These are phyloP conservation scores for Salminus brasiliensis DNA, from an alignment of 2,113 vertebrate genomes.

Conservation along the genomic window DNA sequence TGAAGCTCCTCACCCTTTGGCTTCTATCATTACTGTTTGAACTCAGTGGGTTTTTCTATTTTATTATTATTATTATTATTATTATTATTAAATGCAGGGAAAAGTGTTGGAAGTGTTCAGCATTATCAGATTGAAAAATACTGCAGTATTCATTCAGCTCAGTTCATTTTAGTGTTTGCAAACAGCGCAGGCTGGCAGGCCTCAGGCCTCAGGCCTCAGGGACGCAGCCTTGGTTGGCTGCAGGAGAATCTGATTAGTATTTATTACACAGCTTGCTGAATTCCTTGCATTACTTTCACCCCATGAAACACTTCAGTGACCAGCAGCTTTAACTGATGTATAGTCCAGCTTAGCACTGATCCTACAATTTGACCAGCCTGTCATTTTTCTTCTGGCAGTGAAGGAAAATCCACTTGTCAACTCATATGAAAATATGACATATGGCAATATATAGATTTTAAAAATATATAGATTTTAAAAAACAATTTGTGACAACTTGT, in stretches of 20 bases:
- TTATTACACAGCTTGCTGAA: slow-evolving; percentile 1
- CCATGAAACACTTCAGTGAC: slow-evolving; percentile 10
- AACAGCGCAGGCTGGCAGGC: not conserved
- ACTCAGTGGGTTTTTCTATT: too few relatives aligned
- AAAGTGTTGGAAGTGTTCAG: not conserved
- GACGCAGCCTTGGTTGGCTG: not conserved
- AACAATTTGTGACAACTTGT: too few relatives aligned
- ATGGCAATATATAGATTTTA: too few relatives aligned
- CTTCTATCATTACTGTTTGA: not conserved
- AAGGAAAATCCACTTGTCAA: not conserved
- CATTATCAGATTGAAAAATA: not conserved
- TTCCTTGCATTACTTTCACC: not conserved
- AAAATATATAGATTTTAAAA: too few relatives aligned
- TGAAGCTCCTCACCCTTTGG: not conserved
- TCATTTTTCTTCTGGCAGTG: not conserved
- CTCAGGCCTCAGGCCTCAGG: not conserved
- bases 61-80: too few relatives aligned
- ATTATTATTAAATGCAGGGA: too few relatives aligned
- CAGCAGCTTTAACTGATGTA: not conserved
- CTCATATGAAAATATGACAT: too few relatives aligned
- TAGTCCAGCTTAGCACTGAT: not conserved
- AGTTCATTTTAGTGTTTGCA: not conserved
- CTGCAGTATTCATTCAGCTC: not conserved
- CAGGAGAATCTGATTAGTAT: not conserved
- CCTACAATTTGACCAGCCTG: not conserved